Conservation (phyloP, 2,797 vertebrate genomes). For the Chelon auratus region DNA sequence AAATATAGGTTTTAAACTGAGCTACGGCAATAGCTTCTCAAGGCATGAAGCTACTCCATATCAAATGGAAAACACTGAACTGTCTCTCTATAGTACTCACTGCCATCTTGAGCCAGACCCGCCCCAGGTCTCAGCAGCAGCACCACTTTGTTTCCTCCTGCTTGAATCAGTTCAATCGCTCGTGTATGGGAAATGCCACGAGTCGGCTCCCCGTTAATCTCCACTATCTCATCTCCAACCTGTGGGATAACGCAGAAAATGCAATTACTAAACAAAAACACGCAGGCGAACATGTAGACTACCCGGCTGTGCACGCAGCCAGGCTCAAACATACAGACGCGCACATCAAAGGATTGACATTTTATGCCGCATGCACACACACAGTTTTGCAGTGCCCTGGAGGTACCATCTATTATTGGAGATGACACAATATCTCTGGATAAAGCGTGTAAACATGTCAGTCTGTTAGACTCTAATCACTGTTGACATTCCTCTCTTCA, state of each 20-base stretch:
- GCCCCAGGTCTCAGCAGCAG: slow-evolving; percentile 94
- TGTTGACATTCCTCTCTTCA: slow-evolving; percentile 53
- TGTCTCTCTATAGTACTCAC: slow-evolving; percentile 80
- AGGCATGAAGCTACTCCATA: background rate
- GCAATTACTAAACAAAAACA: slow-evolving; percentile 26
- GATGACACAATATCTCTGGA: slow-evolving; percentile 61
- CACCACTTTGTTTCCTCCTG: slow-evolving; percentile 94
- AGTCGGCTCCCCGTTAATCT: slow-evolving; percentile 97
- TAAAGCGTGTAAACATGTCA: slow-evolving; percentile 64
- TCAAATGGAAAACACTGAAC: background rate
- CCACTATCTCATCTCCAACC: slow-evolving; percentile 99
- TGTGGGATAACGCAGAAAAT: slow-evolving; percentile 68
- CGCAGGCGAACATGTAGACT: background rate
- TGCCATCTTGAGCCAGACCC: slow-evolving; percentile 93
- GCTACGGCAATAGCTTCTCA: no score
- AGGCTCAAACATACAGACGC: background rate
- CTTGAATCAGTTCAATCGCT: slow-evolving; percentile 98
- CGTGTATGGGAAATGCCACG: slow-evolving; percentile 97
- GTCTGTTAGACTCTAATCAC: slow-evolving; percentile 59
- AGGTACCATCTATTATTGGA: slow-evolving; percentile 62
- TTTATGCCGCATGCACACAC: slow-evolving; percentile 2
- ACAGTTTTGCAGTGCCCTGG: slow-evolving; percentile 33
- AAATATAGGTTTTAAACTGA: no score
- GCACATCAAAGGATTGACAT: slow-evolving; percentile 19
- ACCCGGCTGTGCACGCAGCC: background rate